Conservation (phyloP, 2,888 invertebrate genomes). For the Pseudococcus longispinus region DNA sequence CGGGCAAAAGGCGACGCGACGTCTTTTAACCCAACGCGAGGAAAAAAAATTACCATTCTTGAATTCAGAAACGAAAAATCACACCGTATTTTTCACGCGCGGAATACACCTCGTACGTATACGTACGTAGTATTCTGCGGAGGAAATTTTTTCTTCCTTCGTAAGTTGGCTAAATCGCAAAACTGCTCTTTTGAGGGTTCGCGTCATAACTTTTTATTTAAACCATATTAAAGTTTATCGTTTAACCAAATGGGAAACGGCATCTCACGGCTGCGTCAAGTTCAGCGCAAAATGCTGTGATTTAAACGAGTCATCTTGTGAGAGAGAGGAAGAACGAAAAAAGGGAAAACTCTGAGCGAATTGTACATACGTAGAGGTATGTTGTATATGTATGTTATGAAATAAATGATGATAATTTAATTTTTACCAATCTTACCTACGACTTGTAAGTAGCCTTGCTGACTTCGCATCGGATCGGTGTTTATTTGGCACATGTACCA, state of each 20-base stretch:
- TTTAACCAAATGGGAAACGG: conserved; percentile 32
- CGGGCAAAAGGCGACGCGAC: conserved; percentile 47
- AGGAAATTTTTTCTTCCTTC: not conserved
- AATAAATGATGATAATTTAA: not conserved
- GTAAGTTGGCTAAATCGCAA: not conserved
- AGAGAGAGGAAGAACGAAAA: not conserved
- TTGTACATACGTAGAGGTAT: not conserved
- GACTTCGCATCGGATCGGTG: conserved; percentile 91
- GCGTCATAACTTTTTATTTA: conserved; percentile 41
- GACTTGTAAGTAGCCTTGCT: conserved; percentile 88
- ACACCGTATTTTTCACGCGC: conserved; percentile 51
- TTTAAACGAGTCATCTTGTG: conserved; percentile 13
- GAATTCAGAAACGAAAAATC: conserved; percentile 53
- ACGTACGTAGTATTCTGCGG: not conserved
- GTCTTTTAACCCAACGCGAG: conserved; percentile 41
- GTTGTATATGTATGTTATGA: not conserved
- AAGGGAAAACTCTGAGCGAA: not conserved
- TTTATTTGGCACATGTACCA: conserved; percentile 95
- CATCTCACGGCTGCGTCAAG: not conserved
- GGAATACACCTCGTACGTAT: no score
- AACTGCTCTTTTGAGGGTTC: conserved; percentile 41
- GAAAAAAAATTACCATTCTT: conserved; percentile 52
- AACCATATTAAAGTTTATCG: conserved; percentile 40
- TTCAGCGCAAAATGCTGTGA: conserved; percentile 16
- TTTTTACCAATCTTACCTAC: conserved; percentile 74